Base-by-base conservation (phyloP, 2,888 invertebrate genomes). In the Laspeyria flexula region DNA sequence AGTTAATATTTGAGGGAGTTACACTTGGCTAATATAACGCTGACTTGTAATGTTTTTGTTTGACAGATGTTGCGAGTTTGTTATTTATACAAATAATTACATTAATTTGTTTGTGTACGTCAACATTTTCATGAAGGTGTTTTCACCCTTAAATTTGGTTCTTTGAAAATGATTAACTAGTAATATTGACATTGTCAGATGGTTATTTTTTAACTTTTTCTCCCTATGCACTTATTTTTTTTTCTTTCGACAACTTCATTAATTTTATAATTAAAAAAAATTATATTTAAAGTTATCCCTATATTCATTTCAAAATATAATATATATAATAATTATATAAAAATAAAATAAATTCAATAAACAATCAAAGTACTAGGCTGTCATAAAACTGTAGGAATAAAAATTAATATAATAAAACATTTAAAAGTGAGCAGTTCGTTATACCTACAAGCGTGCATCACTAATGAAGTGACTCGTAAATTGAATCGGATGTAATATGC, bases 401-500 rank as follows among this genome's bases (percentile, higher is more conserved):
- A 48, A n/a, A n/a, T n/a, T 41, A 38, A 38, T 37, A 35, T 41
- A 13, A 42, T 65, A 16, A 62, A 65, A 53, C 40, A 44, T 54
- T 65, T 50, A 35, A 43, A 33, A 55, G 58, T 34, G 47, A 59
- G 43, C 48, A 16, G 34, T 60, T 65, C 62, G 56, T 62, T 65
- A 43, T 59, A 44, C 35, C 27, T 53, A 43, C 51, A 51, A 55
- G 55, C 65, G 53, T 46, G 65, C 65, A 44, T 60, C 53, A 62
- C 65, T 65, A 65, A 65, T 65, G 65, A 65, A 65, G 62, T 65
- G 59, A 65, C 53, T 56, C 41, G 38, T 39, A 59, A 62, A 65
- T 65, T 62, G 46, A 62, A 61, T 62, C 40, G 34, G 48, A 62
- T 56, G 48, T 62, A 51, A 54, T 49, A 65, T 65, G 65, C 44